Evolutionary conservation across 1,140 invertebrate genomes (phyloP).

Genomic region (Babylonia areolata): DNA sequence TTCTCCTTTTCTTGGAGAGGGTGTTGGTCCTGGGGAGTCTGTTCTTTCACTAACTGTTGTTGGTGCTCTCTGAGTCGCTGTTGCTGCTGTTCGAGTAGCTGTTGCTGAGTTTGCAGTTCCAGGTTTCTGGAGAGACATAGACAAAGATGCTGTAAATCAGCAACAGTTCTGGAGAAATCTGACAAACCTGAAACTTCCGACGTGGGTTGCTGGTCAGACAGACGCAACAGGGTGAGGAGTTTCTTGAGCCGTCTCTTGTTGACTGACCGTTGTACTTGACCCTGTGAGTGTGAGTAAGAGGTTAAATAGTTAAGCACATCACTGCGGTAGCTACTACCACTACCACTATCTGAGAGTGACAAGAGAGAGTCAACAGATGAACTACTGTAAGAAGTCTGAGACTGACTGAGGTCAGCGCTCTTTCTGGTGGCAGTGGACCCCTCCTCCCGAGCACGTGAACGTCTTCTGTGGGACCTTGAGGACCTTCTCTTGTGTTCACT

Average conservation of each 20-base stretch:
- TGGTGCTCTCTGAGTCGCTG: conserved; percentile 12
- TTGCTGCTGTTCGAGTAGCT: conserved; percentile 18
- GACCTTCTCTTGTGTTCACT: conserved; percentile 21
- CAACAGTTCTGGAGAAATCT: conserved; percentile 18
- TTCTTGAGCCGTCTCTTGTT: conserved; percentile 21
- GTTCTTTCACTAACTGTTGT: conserved; percentile 1
- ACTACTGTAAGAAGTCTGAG: neutral
- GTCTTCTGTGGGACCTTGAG: neutral
- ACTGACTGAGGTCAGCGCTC: neutral
- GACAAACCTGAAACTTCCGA: conserved; percentile 19
- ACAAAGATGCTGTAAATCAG: conserved; percentile 39
- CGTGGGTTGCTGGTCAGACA: neutral
- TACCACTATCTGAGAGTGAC: conserved; percentile 3
- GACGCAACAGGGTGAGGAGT: neutral
- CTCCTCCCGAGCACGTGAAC: neutral
- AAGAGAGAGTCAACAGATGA: conserved; percentile 29
- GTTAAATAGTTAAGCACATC: conserved; percentile 14
- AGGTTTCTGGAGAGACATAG: conserved; percentile 43
- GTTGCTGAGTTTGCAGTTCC: conserved; percentile 25
- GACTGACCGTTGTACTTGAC: neutral
- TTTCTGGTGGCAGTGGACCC: neutral
- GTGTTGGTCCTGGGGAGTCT: neutral
- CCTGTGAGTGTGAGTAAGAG: neutral
- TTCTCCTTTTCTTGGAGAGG: neutral
- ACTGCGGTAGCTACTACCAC: neutral